These are phyloP conservation scores for Alentia gelatinosa DNA, from an alignment of 2,888 invertebrate genomes.

Conservation along the genomic window DNA sequence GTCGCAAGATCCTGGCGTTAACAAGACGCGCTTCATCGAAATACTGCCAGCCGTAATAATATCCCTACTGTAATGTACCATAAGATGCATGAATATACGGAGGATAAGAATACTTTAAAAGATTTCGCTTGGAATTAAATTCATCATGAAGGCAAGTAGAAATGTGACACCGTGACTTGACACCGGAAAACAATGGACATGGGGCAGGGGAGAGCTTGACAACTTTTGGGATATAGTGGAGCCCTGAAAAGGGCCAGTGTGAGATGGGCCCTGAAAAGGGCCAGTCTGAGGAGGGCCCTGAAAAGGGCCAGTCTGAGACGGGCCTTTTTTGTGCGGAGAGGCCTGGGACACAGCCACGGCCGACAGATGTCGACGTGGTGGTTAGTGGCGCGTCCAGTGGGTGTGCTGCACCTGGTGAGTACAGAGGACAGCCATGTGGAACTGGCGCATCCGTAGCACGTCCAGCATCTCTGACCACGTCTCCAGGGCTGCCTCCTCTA, in stretches of 20 bases:
- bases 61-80: no score
- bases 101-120: no score
- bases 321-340: neutral
- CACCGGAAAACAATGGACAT: no score
- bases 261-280: conserved; percentile 11
- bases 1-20: no score
- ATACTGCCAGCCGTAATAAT: no score
- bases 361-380: neutral
- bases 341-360: neutral
- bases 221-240: neutral
- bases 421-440: conserved; percentile 4
- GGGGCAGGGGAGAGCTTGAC: neutral
- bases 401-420: conserved; percentile 14
- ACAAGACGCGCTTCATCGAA: no score
- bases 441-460: neutral
- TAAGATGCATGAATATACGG: no score
- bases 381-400: neutral
- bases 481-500: neutral
- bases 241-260: neutral
- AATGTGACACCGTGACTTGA: no score
- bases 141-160: no score
- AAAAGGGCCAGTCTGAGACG: neutral
- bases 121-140: no score
- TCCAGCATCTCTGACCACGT: conserved; percentile 11
- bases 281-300: conserved; percentile 6